Evolutionary conservation across 1,140 invertebrate genomes (phyloP).

Genomic region (Drosophila teissieri): DNA sequence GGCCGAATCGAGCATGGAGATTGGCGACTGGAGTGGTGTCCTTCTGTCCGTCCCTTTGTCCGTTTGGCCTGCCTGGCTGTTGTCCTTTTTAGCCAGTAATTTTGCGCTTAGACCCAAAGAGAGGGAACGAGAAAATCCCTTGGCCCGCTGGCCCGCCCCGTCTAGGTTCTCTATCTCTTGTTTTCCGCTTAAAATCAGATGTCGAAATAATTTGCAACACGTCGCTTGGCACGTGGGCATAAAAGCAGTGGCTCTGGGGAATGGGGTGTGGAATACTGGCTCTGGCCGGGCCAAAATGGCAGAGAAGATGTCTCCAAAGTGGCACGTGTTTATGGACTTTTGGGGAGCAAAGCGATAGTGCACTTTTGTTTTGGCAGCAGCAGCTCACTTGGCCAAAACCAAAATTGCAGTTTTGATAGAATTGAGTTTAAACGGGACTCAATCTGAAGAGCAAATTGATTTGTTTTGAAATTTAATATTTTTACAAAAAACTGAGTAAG

Average conservation of each 20-base stretch:
- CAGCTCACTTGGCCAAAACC: conserved; percentile 32
- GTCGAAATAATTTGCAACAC: conserved; percentile 83
- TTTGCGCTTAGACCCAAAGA: conserved; percentile 70
- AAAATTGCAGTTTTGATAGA: neutral
- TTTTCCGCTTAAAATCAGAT: conserved; percentile 84
- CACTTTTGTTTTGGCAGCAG: conserved; percentile 53
- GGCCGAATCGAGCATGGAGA: conserved; percentile 5
- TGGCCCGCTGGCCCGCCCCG: conserved; percentile 14
- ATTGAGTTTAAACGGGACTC: neutral
- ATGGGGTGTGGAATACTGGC: neutral
- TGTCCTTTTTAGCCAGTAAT: conserved; percentile 72
- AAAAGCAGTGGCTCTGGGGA: conserved; percentile 19
- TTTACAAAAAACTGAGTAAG: no score
- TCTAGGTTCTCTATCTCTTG: conserved; percentile 61
- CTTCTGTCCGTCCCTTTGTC: neutral
- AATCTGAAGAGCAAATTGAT: neutral
- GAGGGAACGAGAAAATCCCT: conserved; percentile 55
- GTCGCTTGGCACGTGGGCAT: conserved; percentile 65
- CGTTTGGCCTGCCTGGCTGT: conserved; percentile 16
- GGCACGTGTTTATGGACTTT: conserved; percentile 77
- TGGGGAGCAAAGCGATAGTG: conserved; percentile 32
- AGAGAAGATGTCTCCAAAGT: conserved; percentile 50
- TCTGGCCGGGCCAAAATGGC: conserved; percentile 19
- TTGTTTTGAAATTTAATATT: no score
- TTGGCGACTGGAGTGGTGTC: neutral